Percentiles rank a stretch among this genome's conserved stretches.
These are phyloP conservation scores for Actinemys pallida DNA, from an alignment of 2,113 vertebrate species.

Conservation along the genomic window DNA sequence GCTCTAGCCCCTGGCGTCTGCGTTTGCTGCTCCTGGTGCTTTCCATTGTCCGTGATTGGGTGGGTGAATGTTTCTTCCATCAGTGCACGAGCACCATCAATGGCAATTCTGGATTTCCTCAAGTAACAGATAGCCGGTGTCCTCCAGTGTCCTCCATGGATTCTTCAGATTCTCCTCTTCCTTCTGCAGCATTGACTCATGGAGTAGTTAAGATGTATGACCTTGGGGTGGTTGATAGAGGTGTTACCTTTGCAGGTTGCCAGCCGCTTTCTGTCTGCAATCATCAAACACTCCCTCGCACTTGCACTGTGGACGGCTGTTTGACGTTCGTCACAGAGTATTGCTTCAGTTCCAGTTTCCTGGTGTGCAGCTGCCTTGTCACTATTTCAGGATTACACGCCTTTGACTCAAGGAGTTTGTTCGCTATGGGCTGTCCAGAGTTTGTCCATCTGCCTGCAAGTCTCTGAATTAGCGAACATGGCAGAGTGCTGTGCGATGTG, in stretches of 20 bases:
- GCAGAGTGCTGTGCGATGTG: not conserved
- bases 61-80: not conserved
- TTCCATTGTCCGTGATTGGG: not conserved
- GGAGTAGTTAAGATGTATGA: not conserved
- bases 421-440: not conserved
- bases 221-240: not conserved
- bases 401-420: not conserved
- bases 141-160: not conserved
- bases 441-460: not conserved
- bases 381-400: not conserved
- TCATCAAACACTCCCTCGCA: not conserved
- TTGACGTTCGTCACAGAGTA: not conserved
- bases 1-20: fast-evolving
- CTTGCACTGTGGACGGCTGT: not conserved
- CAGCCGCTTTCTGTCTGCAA: not conserved
- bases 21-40: not conserved
- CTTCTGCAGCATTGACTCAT: not conserved
- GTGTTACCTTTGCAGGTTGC: not conserved
- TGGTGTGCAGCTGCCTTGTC: not conserved
- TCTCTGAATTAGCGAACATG: not conserved
- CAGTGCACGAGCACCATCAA: not conserved
- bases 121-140: not conserved
- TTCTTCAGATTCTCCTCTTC: not conserved
- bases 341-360: not conserved
- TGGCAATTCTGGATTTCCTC: not conserved